These are phyloP conservation scores for Mustela lutreola DNA, from an alignment of 2,113 vertebrate species.

Conservation along the genomic window DNA sequence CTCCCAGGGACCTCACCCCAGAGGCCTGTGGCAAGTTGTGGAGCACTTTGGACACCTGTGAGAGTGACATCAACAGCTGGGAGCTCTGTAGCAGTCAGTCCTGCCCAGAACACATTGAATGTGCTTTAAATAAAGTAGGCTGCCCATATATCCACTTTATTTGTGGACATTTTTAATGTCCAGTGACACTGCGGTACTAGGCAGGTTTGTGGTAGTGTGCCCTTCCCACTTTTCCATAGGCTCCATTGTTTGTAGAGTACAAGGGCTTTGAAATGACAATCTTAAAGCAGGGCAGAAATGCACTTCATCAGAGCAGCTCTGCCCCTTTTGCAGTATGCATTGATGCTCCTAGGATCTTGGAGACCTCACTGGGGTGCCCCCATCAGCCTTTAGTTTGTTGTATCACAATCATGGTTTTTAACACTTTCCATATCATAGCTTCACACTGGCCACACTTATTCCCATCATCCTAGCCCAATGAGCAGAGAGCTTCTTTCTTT, in stretches of 20 bases:
- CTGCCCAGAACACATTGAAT: background rate
- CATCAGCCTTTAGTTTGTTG: background rate
- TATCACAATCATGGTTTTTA: background rate
- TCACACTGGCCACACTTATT: no score
- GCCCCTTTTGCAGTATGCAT: background rate
- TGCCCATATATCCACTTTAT: background rate
- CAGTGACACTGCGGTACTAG: background rate
- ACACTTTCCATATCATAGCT: background rate
- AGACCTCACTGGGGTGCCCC: background rate
- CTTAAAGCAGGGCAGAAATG: background rate
- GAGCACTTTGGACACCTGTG: background rate
- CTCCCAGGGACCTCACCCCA: background rate
- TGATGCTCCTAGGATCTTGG: no score
- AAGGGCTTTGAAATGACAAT: background rate
- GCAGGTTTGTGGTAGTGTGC: background rate
- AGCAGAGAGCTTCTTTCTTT: background rate
- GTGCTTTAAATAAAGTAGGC: background rate
- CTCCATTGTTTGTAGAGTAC: background rate
- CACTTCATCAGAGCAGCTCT: background rate
- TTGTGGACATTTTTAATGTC: background rate
- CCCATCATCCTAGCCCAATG: background rate
- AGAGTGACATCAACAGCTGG: background rate
- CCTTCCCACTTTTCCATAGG: background rate
- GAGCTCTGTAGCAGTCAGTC: background rate
- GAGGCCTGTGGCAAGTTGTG: background rate